Percentiles rank a stretch among this genome's conserved stretches.
These are phyloP conservation scores for Setophaga coronata DNA, from an alignment of 2,113 vertebrate species.

Conservation along the genomic window DNA sequence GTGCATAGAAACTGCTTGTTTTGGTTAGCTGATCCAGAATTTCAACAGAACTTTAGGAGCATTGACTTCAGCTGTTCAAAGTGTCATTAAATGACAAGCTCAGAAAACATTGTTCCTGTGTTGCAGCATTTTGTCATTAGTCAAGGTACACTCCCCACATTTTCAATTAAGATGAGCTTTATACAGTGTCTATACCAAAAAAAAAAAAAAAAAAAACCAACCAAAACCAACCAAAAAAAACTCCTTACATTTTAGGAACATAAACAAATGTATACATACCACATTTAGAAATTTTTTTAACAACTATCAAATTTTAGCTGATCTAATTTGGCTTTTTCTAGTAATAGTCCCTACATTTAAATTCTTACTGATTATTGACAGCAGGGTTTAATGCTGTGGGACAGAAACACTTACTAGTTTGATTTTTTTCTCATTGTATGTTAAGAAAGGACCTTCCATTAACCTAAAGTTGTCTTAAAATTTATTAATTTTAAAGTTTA, in stretches of 20 bases:
- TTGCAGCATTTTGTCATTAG: not conserved
- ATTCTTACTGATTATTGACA: no score
- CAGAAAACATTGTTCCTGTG: not conserved
- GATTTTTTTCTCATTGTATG: not conserved
- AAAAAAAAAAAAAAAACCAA: not conserved
- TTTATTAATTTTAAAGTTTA: not conserved
- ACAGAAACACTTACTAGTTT: not conserved
- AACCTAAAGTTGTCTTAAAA: not conserved
- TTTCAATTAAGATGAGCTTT: not conserved
- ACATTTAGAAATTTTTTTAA: not conserved
- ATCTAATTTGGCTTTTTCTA: not conserved
- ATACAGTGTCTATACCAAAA: not conserved
- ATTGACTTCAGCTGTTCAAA: not conserved
- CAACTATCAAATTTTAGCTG: not conserved
- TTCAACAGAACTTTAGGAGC: not conserved
- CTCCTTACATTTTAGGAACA: not conserved
- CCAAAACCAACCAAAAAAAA: not conserved
- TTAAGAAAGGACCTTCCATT: not conserved
- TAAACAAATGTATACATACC: not conserved
- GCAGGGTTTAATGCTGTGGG: not conserved
- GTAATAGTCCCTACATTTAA: no score
- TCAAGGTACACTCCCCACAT: not conserved
- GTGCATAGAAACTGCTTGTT: not conserved
- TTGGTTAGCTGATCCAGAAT: not conserved
- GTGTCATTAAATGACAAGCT: not conserved